Evolutionary conservation across 1,140 invertebrate genomes (phyloP), one percentile per base, ranked within the genome.

Genomic region (Pseudomyrmex flavicornis): DNA sequence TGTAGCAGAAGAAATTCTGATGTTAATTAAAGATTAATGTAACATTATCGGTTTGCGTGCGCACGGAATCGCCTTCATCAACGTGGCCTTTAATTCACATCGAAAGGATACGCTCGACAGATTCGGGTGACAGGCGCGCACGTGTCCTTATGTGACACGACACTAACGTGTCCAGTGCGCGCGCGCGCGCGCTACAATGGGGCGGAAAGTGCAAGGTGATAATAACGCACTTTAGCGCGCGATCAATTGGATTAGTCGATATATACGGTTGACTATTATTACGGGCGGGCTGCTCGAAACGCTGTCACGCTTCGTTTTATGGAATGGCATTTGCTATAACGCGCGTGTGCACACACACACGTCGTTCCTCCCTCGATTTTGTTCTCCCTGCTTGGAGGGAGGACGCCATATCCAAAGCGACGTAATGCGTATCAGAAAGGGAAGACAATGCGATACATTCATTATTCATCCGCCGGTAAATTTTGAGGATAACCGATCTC

Each of bases 281-380:
- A 88, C 77, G 61, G 72, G 12, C 70, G 48, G 9, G 73, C 65
- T 69, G 61, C 73, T 85, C 77, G 83, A 88, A 85, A 88, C 80
- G 83, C 84, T 88, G 86, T 88, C 87, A 85, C 77, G 87, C 86
- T 88, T 88, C 86, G 86, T 88, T 88, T 85, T 88, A 87, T 73
- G 35, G 75, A 82, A 84, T 65, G 75, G 83, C 74, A 82, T 88
- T 88, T 79, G 84, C 86, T 69, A 62, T 59, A 69, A 52, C 15
- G 70, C 65, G 61, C 52, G 70, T 83, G 79, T 83, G 79, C 26
- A 26, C 58, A 10, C 63, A 26, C 48, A 13, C 63, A 50, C 48
- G 52, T 13, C 8, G 12, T n/a, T 4, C 46, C 50, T 56, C 63
- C 56, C 61, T 62, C 61, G 69, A 79, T 86, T 87, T 88, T 87